Conservation (phyloP, 2,113 vertebrate genomes). For the Burhinus oedicnemus region DNA sequence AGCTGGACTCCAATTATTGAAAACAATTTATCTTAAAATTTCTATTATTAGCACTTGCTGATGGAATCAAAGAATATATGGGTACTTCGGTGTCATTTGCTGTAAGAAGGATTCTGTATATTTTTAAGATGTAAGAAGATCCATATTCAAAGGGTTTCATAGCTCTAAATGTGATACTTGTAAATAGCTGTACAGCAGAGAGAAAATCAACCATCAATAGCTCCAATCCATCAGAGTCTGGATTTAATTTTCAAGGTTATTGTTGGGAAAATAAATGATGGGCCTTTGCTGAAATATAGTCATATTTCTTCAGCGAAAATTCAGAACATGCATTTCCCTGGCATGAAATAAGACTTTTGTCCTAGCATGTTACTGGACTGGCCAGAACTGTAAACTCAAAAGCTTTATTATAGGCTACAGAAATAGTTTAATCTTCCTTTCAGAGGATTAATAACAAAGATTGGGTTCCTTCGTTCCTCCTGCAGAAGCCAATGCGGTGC, state of each 20-base stretch:
- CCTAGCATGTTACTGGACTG: neutral
- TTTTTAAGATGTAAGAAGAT: neutral
- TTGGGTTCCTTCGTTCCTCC: neutral
- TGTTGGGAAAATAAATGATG: neutral
- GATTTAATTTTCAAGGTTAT: constrained; percentile 42
- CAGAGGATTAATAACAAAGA: constrained; percentile 8
- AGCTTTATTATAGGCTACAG: neutral
- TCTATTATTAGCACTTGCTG: neutral
- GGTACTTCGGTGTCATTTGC: neutral
- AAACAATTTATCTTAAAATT: neutral
- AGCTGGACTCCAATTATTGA: neutral
- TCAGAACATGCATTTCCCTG: neutral
- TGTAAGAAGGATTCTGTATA: neutral
- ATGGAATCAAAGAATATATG: neutral
- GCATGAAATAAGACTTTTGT: constrained; percentile 6
- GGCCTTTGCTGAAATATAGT: neutral
- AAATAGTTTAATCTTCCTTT: constrained; percentile 21
- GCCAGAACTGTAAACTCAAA: neutral
- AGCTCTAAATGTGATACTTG: neutral
- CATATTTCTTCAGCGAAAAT: constrained; percentile 4
- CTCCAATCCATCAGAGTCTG: neutral
- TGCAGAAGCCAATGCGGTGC: neutral
- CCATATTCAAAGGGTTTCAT: neutral
- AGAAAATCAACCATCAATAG: neutral
- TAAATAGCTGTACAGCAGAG: neutral